Evolutionary conservation across 2,888 invertebrate species (phyloP).

Genomic region (Rhingia campestris): DNA sequence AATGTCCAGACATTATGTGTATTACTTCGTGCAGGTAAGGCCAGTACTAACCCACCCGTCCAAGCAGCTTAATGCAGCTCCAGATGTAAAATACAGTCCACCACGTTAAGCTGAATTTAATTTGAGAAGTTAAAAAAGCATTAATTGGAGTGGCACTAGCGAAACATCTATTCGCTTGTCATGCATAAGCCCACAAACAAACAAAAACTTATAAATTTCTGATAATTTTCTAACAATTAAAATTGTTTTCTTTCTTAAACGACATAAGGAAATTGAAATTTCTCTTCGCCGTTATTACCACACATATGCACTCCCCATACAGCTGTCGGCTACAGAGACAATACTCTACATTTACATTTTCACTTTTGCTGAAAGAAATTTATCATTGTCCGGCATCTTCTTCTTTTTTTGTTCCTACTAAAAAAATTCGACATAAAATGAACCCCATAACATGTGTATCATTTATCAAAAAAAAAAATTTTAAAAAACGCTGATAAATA

Average conservation of each 20-base stretch:
- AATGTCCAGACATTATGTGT: no score
- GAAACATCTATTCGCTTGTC: no score
- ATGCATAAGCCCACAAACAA: background rate
- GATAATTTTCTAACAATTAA: constrained; percentile 65
- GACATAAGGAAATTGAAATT: constrained; percentile 42
- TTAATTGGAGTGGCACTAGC: no score
- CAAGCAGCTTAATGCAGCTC: no score
- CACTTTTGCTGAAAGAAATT: constrained; percentile 71
- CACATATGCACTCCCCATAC: constrained; percentile 9
- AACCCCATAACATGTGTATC: constrained; percentile 50
- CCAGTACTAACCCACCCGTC: no score
- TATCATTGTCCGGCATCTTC: constrained; percentile 71
- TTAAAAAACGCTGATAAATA: constrained; percentile 17
- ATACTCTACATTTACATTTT: constrained; percentile 73
- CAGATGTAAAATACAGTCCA: no score
- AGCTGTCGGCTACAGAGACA: constrained; percentile 46
- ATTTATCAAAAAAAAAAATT: constrained; percentile 52
- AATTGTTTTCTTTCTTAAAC: constrained; percentile 36
- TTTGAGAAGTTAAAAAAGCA: no score
- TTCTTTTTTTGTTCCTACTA: constrained; percentile 38
- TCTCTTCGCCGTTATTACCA: constrained; percentile 71
- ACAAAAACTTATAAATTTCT: constrained; percentile 42
- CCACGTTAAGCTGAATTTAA: no score
- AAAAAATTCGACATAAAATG: constrained; percentile 62
- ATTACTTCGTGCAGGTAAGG: no score